These are phyloP conservation scores for Parus major DNA, from an alignment of 2,113 vertebrate species.

Conservation along the genomic window DNA sequence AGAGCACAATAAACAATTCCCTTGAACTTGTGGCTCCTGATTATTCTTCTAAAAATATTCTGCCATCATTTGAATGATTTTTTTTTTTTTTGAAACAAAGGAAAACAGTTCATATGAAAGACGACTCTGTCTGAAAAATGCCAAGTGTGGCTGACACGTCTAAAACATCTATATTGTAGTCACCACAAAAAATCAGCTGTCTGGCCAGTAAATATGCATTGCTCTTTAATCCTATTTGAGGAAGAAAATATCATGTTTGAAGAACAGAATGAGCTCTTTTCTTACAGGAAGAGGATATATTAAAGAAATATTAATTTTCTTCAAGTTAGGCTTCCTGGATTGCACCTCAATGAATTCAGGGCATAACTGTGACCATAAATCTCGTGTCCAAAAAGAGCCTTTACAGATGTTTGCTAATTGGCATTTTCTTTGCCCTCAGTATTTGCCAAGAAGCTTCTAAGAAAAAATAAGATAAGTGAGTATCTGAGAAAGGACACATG, in stretches of 20 bases:
- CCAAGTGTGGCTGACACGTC: background rate
- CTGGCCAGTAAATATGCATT: background rate
- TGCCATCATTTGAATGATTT: background rate
- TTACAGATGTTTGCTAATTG: background rate
- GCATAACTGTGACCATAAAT: background rate
- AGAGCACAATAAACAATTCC: background rate
- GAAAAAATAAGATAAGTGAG: background rate
- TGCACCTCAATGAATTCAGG: background rate
- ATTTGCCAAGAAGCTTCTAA: background rate
- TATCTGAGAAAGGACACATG: background rate
- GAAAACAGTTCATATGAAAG: background rate
- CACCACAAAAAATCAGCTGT: background rate
- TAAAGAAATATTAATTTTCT: background rate
- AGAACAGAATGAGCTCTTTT: background rate
- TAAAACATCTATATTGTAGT: background rate
- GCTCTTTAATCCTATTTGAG: background rate
- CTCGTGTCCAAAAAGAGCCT: background rate
- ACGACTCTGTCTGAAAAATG: background rate
- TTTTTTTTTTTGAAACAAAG: background rate
- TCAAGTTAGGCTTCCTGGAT: background rate
- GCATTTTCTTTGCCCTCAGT: background rate
- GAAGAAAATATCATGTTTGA: background rate
- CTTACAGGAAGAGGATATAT: background rate
- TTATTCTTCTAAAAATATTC: background rate
- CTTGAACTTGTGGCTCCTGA: background rate